A percentile compares a stretch with the other conserved stretches of the same genome.
These are phyloP conservation scores for Dissostichus mawsoni DNA, from an alignment of 2,113 vertebrate species.

Conservation along the genomic window DNA sequence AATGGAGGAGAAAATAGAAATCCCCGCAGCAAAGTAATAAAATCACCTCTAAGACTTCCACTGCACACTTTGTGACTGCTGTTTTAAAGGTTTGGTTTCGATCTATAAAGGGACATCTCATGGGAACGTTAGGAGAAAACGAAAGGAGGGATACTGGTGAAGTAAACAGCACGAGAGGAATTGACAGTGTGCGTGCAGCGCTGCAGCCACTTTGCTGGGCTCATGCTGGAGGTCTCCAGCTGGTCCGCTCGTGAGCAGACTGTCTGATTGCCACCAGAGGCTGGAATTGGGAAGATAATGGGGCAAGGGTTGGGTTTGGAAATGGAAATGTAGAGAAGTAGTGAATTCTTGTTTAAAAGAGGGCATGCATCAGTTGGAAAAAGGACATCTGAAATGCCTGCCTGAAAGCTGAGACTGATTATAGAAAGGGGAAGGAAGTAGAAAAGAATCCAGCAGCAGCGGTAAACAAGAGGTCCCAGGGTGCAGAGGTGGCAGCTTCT, in stretches of 20 bases:
- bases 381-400: not conserved
- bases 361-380: conserved; percentile 12
- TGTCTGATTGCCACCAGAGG: conserved; percentile 44
- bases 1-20: conserved; percentile 35
- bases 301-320: not conserved
- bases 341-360: conserved; percentile 12
- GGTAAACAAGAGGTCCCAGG: conserved; percentile 77
- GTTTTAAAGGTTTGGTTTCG: not conserved
- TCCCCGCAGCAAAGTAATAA: conserved; percentile 2
- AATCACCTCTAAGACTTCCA: conserved; percentile 1
- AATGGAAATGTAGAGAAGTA: conserved; percentile 14
- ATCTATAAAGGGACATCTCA: not conserved
- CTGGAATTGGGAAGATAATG: not conserved
- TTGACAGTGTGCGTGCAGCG: conserved; percentile 18
- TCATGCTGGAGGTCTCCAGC: conserved; percentile 35
- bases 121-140: conserved; percentile 1
- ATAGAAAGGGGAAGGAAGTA: conserved; percentile 39
- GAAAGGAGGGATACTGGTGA: conserved; percentile 2
- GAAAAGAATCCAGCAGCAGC: conserved; percentile 21
- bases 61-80: not conserved
- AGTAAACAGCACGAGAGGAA: conserved; percentile 14
- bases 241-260: conserved; percentile 26
- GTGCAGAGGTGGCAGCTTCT: conserved; percentile 59
- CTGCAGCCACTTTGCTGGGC: conserved; percentile 34
- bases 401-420: conserved; percentile 9